phyloP scores from a whole-genome alignment of 2,888 invertebrate species.

The Tanaodytes sp. region DNA sequence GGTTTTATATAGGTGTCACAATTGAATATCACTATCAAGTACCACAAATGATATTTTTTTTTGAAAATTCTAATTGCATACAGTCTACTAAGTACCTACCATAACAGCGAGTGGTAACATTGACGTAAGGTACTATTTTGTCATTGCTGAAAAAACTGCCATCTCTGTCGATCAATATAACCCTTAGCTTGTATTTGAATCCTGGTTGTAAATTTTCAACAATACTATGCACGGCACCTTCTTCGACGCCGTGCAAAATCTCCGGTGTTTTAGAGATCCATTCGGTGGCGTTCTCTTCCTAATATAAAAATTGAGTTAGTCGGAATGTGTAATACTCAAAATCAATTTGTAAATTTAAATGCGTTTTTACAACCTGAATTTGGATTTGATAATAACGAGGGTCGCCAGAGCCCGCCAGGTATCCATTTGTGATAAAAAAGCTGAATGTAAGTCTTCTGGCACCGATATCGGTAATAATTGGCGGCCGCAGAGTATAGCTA shows the following conservation, averaged over 20 bases:
- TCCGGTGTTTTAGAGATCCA: slow-evolving; percentile 30
- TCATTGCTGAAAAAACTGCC: slow-evolving; percentile 47
- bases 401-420: slow-evolving; percentile 43
- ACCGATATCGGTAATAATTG: slow-evolving; percentile 46
- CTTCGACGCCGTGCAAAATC: slow-evolving; percentile 4
- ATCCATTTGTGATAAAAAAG: slow-evolving; percentile 25
- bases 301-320: slow-evolving; percentile 7
- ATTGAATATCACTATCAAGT: too few relatives aligned
- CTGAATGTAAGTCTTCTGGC: slow-evolving; percentile 39
- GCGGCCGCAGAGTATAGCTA: slow-evolving; percentile 49
- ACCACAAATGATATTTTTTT: too few relatives aligned
- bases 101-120: slow-evolving; percentile 45
- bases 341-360: too few relatives aligned
- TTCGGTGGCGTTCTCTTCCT: slow-evolving; percentile 26
- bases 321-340: too few relatives aligned
- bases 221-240: slow-evolving; percentile 1
- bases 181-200: slow-evolving; percentile 31
- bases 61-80: too few relatives aligned
- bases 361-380: too few relatives aligned
- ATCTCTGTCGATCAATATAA: slow-evolving; percentile 52
- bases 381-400: slow-evolving; percentile 54
- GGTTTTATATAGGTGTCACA: too few relatives aligned
- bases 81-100: too few relatives aligned
- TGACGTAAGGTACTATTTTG: slow-evolving; percentile 31
- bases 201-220: slow-evolving; percentile 49